Percentiles rank a stretch among this genome's conserved stretches.
Evolutionary conservation across 2,888 invertebrate genomes (phyloP).

Genomic region (Drosophila phalerata): DNA sequence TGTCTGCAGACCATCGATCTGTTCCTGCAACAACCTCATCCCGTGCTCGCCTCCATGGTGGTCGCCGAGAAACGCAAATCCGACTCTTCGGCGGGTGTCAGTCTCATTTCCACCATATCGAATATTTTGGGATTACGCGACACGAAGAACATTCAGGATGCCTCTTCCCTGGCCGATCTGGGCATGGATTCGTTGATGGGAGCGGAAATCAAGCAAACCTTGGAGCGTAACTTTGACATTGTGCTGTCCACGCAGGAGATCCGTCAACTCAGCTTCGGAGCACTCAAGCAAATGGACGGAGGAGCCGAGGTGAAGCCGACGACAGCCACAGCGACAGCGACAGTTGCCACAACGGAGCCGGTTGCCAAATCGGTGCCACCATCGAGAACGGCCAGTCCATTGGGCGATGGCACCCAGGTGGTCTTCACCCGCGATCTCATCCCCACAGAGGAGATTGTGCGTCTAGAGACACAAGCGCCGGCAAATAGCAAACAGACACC

Average conservation of each 20-base stretch:
- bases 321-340: slow-evolving; percentile 8
- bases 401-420: slow-evolving; percentile 86
- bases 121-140: slow-evolving; percentile 97
- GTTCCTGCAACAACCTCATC: slow-evolving; percentile 95
- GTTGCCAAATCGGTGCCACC: slow-evolving; percentile 39
- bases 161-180: slow-evolving; percentile 94
- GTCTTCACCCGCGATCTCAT: slow-evolving; percentile 89
- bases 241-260: slow-evolving; percentile 96
- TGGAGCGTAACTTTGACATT: slow-evolving; percentile 96
- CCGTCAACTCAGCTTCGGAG: slow-evolving; percentile 92
- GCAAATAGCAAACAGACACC: slow-evolving; percentile 85
- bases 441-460: slow-evolving; percentile 90
- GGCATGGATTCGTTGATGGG: slow-evolving; percentile 99
- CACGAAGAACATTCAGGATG: slow-evolving; percentile 90
- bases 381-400: slow-evolving; percentile 79
- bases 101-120: slow-evolving; percentile 92
- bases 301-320: slow-evolving; percentile 66
- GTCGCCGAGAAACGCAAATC: slow-evolving; percentile 93
- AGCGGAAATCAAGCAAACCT: slow-evolving; percentile 98
- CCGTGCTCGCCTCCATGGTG: slow-evolving; percentile 93
- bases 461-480: slow-evolving; percentile 87
- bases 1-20: slow-evolving; percentile 95
- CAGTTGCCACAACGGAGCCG: slow-evolving; percentile 20
- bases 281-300: slow-evolving; percentile 87
- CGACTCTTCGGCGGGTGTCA: slow-evolving; percentile 87